Percentiles rank a stretch among this genome's conserved stretches.
phyloP scores from a whole-genome alignment of 2,113 vertebrate species.

The Sakesphorus luctuosus region DNA sequence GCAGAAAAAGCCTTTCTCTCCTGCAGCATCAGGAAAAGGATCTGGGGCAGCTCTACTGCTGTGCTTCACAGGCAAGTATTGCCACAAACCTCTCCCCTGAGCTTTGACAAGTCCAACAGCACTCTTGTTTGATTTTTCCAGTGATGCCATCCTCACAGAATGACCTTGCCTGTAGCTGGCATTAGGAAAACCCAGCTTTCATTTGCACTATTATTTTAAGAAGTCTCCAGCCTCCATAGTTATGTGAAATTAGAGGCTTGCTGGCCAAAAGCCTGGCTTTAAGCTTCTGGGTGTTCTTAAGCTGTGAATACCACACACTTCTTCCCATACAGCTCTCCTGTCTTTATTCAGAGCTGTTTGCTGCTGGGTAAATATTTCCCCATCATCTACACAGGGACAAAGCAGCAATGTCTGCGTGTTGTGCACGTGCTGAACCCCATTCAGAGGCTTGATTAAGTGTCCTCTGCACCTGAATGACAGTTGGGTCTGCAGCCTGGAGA shows the following conservation, averaged over 20 bases:
- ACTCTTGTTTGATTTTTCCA: neutral
- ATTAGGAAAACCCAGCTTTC: neutral
- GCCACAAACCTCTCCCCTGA: neutral
- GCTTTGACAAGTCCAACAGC: rapidly evolving
- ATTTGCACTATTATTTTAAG: neutral
- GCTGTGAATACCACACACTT: neutral
- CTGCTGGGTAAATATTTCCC: neutral
- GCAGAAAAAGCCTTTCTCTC: neutral
- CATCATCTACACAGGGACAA: neutral
- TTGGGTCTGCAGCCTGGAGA: neutral
- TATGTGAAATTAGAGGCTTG: neutral
- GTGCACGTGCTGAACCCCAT: neutral
- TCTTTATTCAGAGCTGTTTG: neutral
- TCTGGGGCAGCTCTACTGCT: neutral
- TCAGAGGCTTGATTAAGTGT: neutral
- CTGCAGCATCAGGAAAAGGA: neutral
- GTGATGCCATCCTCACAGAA: neutral
- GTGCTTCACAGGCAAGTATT: neutral
- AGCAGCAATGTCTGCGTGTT: neutral
- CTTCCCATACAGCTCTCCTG: neutral
- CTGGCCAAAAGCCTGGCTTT: neutral
- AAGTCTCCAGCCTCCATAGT: neutral
- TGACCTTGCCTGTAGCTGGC: neutral
- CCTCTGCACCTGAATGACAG: neutral
- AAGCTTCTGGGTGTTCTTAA: neutral